Percentiles rank a stretch among this genome's conserved stretches.
phyloP scores from a whole-genome alignment of 2,797 vertebrate genomes.

The Chaetodon trifasciatus region DNA sequence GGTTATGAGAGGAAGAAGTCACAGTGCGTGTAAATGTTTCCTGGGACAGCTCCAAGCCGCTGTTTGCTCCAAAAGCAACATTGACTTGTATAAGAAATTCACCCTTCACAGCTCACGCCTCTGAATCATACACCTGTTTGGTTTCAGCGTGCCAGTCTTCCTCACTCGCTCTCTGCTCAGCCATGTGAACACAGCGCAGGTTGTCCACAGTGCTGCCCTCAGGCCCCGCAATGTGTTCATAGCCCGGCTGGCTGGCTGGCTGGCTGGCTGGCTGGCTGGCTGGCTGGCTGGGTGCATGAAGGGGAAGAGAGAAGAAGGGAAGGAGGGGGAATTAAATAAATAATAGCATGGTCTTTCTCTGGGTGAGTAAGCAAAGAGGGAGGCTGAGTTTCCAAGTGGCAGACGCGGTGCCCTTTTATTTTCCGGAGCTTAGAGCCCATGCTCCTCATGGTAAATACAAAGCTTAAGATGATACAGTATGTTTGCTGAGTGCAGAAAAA shows the following conservation, averaged over 20 bases:
- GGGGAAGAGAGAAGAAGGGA: constrained; percentile 47
- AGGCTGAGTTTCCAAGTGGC: constrained; percentile 70
- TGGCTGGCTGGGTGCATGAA: constrained; percentile 58
- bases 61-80: constrained; percentile 83
- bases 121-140: constrained; percentile 89
- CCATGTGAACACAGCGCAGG: constrained; percentile 87
- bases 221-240: constrained; percentile 89
- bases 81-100: constrained; percentile 83
- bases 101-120: constrained; percentile 87
- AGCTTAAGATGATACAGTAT: constrained; percentile 60
- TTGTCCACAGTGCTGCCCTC: constrained; percentile 87
- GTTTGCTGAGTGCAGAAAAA: constrained; percentile 45
- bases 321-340: constrained; percentile 81
- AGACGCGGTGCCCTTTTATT: constrained; percentile 77
- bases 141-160: constrained; percentile 86
- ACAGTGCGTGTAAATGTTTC: constrained; percentile 78
- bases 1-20: constrained; percentile 57
- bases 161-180: constrained; percentile 85
- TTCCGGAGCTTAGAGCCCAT: constrained; percentile 61
- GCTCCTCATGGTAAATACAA: constrained; percentile 68
- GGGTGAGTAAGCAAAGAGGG: constrained; percentile 77
- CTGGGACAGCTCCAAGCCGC: constrained; percentile 80
- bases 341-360: constrained; percentile 80
- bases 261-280: constrained; percentile 57
- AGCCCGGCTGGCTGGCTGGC: constrained; percentile 77